Conservation (phyloP, 2,797 vertebrate genomes). For the Eleutherodactylus coqui region DNA sequence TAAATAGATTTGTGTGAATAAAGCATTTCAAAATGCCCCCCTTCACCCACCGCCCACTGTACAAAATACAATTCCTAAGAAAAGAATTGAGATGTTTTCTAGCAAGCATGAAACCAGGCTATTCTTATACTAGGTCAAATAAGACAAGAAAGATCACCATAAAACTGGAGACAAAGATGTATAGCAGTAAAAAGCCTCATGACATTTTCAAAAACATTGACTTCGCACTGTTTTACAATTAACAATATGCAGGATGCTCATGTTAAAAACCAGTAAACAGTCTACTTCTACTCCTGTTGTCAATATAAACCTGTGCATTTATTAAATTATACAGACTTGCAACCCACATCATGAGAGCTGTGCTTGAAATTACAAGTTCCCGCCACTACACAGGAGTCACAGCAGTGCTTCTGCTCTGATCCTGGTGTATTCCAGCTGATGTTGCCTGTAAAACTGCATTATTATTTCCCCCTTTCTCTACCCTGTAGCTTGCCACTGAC, state of each 20-base stretch:
- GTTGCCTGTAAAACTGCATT: too few species aligned
- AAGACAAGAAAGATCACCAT: not conserved
- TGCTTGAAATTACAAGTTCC: too few species aligned
- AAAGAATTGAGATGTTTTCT: constrained; percentile 9
- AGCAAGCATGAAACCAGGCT: not conserved
- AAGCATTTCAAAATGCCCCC: constrained; percentile 13
- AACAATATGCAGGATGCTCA: not conserved
- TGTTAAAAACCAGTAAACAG: not conserved
- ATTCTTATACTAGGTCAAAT: not conserved
- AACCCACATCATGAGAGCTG: too few species aligned
- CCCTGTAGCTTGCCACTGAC: too few species aligned
- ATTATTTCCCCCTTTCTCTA: too few species aligned
- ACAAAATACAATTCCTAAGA: not conserved
- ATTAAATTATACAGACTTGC: too few species aligned
- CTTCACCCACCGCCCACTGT: too few species aligned
- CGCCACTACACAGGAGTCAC: too few species aligned
- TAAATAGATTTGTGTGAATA: constrained; percentile 17
- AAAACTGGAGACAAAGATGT: not conserved
- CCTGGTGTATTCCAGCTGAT: too few species aligned
- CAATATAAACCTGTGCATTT: too few species aligned
- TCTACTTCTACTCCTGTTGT: too few species aligned
- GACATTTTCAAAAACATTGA: not conserved
- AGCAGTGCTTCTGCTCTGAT: too few species aligned
- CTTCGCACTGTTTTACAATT: not conserved
- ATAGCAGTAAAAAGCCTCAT: not conserved